Conservation (phyloP, 2,797 vertebrate species). For the Ataeniobius toweri region DNA sequence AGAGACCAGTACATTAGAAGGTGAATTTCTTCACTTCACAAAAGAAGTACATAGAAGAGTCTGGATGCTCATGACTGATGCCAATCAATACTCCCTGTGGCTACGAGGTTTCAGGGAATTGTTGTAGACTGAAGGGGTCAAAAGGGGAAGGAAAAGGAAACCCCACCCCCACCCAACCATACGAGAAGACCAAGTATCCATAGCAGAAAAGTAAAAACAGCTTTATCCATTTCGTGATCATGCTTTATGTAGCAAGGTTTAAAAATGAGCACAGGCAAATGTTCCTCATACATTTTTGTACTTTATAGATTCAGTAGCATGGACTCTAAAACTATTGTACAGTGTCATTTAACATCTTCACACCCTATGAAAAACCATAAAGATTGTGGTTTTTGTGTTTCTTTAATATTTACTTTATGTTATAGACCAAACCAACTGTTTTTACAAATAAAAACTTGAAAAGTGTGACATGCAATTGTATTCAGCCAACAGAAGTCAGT, state of each 20-base stretch:
- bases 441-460: neutral
- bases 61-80: slow-evolving; percentile 60
- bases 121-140: slow-evolving; percentile 54
- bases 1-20: slow-evolving; percentile 73
- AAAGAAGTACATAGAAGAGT: slow-evolving; percentile 66
- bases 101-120: slow-evolving; percentile 63
- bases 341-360: neutral
- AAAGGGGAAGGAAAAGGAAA: slow-evolving; percentile 16
- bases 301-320: neutral
- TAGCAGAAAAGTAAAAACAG: neutral
- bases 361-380: neutral
- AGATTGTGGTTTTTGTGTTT: too few species aligned
- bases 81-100: slow-evolving; percentile 68
- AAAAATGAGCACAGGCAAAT: neutral
- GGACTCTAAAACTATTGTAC: neutral
- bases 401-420: too few species aligned
- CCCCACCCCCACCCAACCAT: slow-evolving; percentile 3
- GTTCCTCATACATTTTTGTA: neutral
- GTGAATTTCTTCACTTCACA: slow-evolving; percentile 73
- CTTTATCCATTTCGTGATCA: slow-evolving; percentile 1
- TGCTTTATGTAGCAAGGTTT: neutral
- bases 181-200: slow-evolving; percentile 1
- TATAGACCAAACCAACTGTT: neutral
- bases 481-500: neutral
- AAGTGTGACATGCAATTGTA: neutral